Percentiles rank a stretch among this genome's conserved stretches.
These are phyloP conservation scores for Leptosomus discolor DNA, from an alignment of 2,113 vertebrate species.

Conservation along the genomic window DNA sequence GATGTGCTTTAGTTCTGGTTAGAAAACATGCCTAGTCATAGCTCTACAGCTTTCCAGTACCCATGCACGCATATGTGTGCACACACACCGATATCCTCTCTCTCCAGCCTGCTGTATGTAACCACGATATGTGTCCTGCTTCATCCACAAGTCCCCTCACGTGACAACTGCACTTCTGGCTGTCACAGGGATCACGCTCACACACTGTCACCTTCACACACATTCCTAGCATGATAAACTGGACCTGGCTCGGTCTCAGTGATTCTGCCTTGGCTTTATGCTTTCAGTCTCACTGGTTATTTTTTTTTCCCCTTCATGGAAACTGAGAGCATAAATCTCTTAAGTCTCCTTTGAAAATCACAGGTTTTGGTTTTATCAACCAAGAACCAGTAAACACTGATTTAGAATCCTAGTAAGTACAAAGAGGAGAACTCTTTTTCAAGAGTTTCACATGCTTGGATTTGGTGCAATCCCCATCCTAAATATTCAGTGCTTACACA, in stretches of 20 bases:
- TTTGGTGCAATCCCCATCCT: neutral
- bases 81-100: fast-evolving
- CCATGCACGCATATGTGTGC: fast-evolving
- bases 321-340: neutral
- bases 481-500: neutral
- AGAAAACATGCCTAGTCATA: neutral
- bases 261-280: neutral
- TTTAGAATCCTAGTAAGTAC: neutral
- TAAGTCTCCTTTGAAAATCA: neutral
- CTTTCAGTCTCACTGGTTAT: neutral
- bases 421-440: neutral
- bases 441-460: neutral
- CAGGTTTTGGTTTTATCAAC: neutral
- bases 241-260: neutral
- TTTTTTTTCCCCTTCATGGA: neutral
- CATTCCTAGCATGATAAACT: neutral
- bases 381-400: neutral
- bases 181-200: neutral
- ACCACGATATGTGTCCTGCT: neutral
- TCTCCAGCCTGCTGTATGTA: neutral
- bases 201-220: neutral
- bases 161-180: neutral
- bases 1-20: neutral
- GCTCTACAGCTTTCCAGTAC: neutral
- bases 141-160: fast-evolving